These are phyloP conservation scores for Oenanthe oenanthe DNA, from an alignment of 2,113 vertebrate species.

Conservation along the genomic window DNA sequence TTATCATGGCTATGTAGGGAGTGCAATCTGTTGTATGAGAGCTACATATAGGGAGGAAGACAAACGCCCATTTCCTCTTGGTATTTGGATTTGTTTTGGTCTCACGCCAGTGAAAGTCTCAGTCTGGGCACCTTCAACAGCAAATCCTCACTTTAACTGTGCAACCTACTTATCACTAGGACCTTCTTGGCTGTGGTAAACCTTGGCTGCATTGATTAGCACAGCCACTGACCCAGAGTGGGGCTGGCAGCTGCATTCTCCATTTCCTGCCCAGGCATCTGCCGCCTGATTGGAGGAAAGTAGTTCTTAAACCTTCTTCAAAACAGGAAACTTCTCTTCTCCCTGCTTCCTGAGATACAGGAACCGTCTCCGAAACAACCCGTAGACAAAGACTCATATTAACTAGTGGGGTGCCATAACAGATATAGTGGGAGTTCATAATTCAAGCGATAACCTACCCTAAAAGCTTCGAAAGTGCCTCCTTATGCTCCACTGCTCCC, in stretches of 20 bases:
- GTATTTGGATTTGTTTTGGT: slow-evolving; percentile 54
- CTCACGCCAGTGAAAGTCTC: not conserved
- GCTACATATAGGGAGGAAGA: slow-evolving; percentile 56
- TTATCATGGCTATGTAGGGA: slow-evolving; percentile 2
- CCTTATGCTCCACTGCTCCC: not conserved
- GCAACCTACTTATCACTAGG: not conserved
- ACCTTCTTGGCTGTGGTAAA: not conserved
- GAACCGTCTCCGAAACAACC: slow-evolving; percentile 93
- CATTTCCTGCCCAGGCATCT: slow-evolving; percentile 87
- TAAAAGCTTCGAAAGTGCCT: not conserved
- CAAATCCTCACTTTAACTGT: not conserved
- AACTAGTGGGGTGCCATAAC: slow-evolving; percentile 78
- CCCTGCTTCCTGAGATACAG: slow-evolving; percentile 96
- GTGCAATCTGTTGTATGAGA: slow-evolving; percentile 21
- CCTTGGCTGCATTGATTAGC: not conserved
- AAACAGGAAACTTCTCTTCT: slow-evolving; percentile 96
- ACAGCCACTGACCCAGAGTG: not conserved
- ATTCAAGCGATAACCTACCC: not conserved
- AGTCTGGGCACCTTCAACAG: slow-evolving; percentile 38
- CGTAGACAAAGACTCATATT: slow-evolving; percentile 83
- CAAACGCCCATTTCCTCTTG: slow-evolving; percentile 66
- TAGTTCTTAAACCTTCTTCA: slow-evolving; percentile 88
- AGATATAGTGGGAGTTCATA: not conserved
- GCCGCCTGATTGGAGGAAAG: slow-evolving; percentile 90
- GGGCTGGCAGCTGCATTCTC: slow-evolving; percentile 73